Base-by-base conservation (phyloP, 2,888 invertebrate species). In the Clivina fossor region DNA sequence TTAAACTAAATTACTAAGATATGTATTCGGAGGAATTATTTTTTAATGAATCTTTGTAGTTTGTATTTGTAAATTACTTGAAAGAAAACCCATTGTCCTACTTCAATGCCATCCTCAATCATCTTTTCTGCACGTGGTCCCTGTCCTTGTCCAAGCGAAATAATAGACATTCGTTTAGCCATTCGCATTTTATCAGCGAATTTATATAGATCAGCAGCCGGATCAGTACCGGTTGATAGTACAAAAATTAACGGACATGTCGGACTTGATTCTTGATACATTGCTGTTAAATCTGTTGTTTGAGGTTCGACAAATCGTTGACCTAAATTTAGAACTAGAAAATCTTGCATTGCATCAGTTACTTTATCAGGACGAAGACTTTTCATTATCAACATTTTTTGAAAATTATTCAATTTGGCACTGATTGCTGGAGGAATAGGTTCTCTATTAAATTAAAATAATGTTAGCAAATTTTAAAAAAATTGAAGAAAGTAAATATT, bases 141-240 rank as follows among this genome's bases (percentile, higher is more conserved):
- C 70, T 93, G 93, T 0, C 93, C 93, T 70, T 93, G 93, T 0
- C 93, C 93, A 8, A 94, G 75, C 0, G 93, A 93, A 59, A 93
- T 91, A 60, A 90, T 86, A 66, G 83, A 83, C 66, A 93, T 81
- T 24, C 89, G 79, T 65, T 85, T 85, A 13, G 80, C 77, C 78
- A 87, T 83, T 62, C 84, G 85, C 81, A 86, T 81, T 64, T 82
- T 83, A 44, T 93, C 91, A 0, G 93, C 91, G 69, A 90, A 93
- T 73, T 89, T 90, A 65, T 88, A 78, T 22, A 92, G 74, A 64
- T 88, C 88, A 71, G 81, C 81, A 2, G 91, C 90, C 0, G 94
- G 95, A 73, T 95, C 94, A 0, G 93, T 92, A 5, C 94, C 94
- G 0, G 93, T 87, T 2, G 93, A 93, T 0, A 95, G 77, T 13